A percentile compares a stretch with the other conserved stretches of the same genome.
Conservation (phyloP, 2,797 vertebrate genomes). For the Zenarchopterus dispar region DNA sequence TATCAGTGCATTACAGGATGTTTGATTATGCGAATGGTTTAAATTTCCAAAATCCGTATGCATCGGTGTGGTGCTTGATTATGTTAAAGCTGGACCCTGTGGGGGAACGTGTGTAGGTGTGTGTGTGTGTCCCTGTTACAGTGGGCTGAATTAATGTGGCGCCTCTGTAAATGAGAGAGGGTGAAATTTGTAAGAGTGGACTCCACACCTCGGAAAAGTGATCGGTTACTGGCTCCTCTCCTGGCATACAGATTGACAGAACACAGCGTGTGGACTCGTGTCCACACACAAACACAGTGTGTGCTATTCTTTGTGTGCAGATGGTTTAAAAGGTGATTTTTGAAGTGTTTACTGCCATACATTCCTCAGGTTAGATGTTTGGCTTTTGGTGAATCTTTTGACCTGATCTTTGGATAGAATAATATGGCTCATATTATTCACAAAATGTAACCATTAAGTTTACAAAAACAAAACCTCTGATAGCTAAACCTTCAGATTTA, state of each 20-base stretch:
- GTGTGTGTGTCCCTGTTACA: conserved; percentile 37
- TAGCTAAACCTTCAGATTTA: no score
- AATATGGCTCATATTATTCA: no score
- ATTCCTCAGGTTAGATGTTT: no score
- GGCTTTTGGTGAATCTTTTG: no score
- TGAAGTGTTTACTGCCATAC: not conserved
- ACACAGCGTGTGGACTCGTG: not conserved
- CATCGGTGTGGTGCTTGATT: conserved; percentile 52
- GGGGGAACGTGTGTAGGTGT: conserved; percentile 26
- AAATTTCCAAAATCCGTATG: conserved; percentile 63
- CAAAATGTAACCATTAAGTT: no score
- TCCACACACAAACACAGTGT: not conserved
- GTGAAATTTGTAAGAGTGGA: conserved; percentile 52
- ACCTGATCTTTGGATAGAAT: no score
- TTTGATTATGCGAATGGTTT: conserved; percentile 73
- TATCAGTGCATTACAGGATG: conserved; percentile 44
- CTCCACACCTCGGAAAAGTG: conserved; percentile 39
- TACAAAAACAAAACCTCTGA: no score
- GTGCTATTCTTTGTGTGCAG: not conserved
- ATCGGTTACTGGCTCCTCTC: conserved; percentile 32
- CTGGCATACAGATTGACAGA: conserved; percentile 5
- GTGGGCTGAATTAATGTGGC: conserved; percentile 66
- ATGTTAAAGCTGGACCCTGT: conserved; percentile 56
- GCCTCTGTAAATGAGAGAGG: conserved; percentile 65
- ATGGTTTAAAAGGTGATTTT: not conserved